Base-by-base conservation (phyloP, 2,797 vertebrate species). In the Esox masquinongy region DNA sequence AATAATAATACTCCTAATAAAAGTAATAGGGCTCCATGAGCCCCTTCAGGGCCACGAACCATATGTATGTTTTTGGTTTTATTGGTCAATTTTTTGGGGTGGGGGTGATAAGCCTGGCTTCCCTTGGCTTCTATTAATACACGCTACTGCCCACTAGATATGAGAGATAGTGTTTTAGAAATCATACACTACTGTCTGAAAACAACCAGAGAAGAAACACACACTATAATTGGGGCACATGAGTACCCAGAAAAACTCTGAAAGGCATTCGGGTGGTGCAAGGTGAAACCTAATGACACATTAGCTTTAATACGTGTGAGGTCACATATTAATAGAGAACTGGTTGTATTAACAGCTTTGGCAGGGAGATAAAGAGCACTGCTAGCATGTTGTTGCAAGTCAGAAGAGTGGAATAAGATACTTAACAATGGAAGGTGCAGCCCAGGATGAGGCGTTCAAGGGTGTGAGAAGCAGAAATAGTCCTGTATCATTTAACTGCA, bases 261-360 rank as follows among this genome's bases (percentile, higher is more conserved):
- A 71, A 73, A 78, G 68, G 61, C 8, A 39, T 66, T 80, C 72
- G 83, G 80, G 56, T 0, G 14, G 19, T 22, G 77, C 63, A 68
- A 76, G 34, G 74, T 59, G 72, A 85, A 63, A 80, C 73, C 78
- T 47, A 75, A 77, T 67, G 31, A 64, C 0, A 0, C 6, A 6
- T 56, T n/a, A 39, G 61, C 14, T 34, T 11, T 22, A 29, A 24
- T 56, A 11, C 9, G 15, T 76, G 47, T 34, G 70, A 43, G 50
- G 75, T 77, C 81, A 71, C 22, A 73, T 70, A 68, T 74, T 68
- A 75, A 72, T 70, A 76, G 50, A 64, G 68, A 72, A 76, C 72
- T 9, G 68, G 64, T 75, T 69, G 67, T 76, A 84, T 83, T 77
- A 84, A 72, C 77, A 79, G 75, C 73, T 78, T 75, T 83, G 85